These are phyloP conservation scores for Meloidogyne floridensis DNA, from an alignment of 1,140 invertebrate species.

Conservation along the genomic window DNA sequence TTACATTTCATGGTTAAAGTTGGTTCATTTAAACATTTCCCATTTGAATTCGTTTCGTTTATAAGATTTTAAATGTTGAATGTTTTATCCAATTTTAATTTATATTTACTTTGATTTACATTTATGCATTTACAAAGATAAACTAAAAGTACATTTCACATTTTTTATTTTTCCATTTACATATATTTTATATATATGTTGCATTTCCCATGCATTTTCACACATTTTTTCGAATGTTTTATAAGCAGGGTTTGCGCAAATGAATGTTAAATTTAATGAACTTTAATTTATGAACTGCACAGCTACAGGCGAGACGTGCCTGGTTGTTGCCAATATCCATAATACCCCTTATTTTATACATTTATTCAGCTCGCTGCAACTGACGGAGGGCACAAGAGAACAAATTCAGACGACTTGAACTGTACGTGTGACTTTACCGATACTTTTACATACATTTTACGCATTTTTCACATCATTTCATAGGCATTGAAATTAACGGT, in stretches of 20 bases:
- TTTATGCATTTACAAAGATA: slow-evolving; percentile 4
- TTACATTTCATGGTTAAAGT: slow-evolving; percentile 19
- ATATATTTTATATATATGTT: slow-evolving; percentile 23
- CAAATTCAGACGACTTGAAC: slow-evolving; percentile 57
- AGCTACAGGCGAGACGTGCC: slow-evolving; percentile 27
- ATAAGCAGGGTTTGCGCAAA: slow-evolving; percentile 10
- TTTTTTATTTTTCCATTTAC: slow-evolving; percentile 5
- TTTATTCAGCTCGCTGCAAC: slow-evolving; percentile 58
- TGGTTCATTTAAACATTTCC: slow-evolving; percentile 8
- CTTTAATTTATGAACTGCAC: slow-evolving; percentile 22
- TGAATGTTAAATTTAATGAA: slow-evolving; percentile 29
- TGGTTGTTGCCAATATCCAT: slow-evolving; percentile 8
- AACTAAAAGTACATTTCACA: slow-evolving; percentile 13
- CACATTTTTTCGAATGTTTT: slow-evolving; percentile 22
- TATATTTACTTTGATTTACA: background rate
- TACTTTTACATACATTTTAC: slow-evolving; percentile 31
- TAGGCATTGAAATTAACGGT: slow-evolving; percentile 34
- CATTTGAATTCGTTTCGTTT: background rate
- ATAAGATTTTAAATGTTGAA: slow-evolving; percentile 4
- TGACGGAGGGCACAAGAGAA: slow-evolving; percentile 55
- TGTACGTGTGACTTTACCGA: slow-evolving; percentile 43
- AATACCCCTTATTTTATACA: slow-evolving; percentile 21
- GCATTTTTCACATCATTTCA: slow-evolving; percentile 25
- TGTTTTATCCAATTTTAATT: slow-evolving; percentile 9
- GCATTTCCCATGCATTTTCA: slow-evolving; percentile 32